Conservation (phyloP, 2,797 vertebrate species). For the Poeciliopsis presidionis region DNA sequence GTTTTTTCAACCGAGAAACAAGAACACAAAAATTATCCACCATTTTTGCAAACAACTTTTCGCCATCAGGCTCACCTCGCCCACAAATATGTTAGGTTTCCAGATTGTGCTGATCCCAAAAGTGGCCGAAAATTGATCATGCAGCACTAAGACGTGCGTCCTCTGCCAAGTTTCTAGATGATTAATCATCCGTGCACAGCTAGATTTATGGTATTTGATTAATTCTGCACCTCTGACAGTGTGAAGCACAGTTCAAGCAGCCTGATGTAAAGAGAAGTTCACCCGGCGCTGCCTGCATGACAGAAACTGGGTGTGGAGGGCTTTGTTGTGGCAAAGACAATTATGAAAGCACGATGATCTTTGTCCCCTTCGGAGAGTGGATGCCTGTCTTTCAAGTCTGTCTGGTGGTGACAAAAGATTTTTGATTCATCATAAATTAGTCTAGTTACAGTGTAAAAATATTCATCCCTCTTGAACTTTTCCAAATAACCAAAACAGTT, state of each 20-base stretch:
- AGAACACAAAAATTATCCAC: background rate
- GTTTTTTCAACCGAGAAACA: background rate
- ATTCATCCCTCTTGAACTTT: background rate
- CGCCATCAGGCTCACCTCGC: background rate
- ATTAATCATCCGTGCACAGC: background rate
- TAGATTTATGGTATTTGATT: background rate
- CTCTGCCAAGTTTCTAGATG: constrained; percentile 4
- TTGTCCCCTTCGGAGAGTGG: background rate
- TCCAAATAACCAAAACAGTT: background rate
- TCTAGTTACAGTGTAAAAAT: background rate
- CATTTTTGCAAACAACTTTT: background rate
- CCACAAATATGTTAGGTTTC: background rate
- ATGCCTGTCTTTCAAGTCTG: constrained; percentile 42
- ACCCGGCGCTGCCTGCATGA: constrained; percentile 11
- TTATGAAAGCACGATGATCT: constrained; percentile 6
- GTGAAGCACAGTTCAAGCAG: background rate
- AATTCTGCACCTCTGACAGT: constrained; percentile 8
- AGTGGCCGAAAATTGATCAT: background rate
- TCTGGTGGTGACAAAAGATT: constrained; percentile 28
- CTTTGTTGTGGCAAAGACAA: background rate
- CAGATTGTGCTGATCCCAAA: background rate
- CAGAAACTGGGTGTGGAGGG: constrained; percentile 21
- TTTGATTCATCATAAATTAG: background rate
- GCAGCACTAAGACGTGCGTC: background rate
- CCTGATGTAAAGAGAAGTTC: background rate